These are phyloP conservation scores for Adelphocoris suturalis DNA, from an alignment of 2,888 invertebrate genomes.

Conservation along the genomic window DNA sequence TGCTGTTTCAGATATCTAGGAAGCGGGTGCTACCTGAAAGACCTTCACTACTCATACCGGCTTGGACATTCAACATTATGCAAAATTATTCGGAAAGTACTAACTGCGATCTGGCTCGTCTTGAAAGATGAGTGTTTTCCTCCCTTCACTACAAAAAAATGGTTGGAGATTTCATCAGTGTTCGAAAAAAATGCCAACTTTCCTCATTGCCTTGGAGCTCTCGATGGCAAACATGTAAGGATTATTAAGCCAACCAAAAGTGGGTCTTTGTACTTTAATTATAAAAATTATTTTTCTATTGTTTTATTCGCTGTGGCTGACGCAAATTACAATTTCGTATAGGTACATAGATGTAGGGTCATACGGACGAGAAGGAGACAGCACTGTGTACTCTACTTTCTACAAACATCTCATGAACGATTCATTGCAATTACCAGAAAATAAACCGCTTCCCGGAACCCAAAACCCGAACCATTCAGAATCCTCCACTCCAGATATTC, in stretches of 20 bases:
- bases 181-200: too few species aligned
- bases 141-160: conserved; percentile 70
- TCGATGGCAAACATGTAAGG: conserved; percentile 45
- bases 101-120: conserved; percentile 45
- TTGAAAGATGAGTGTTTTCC: conserved; percentile 69
- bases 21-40: too few species aligned
- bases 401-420: too few species aligned
- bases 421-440: too few species aligned
- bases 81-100: conserved; percentile 64
- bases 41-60: too few species aligned
- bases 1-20: conserved; percentile 66
- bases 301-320: conserved; percentile 37
- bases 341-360: conserved; percentile 73
- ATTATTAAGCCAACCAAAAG: not conserved
- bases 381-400: too few species aligned
- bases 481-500: too few species aligned
- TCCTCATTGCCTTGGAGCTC: too few species aligned
- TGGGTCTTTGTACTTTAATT: conserved; percentile 48
- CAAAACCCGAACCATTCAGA: too few species aligned
- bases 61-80: too few species aligned
- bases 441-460: too few species aligned
- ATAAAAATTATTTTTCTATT: conserved; percentile 44
- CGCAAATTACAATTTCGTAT: conserved; percentile 11
- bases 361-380: too few species aligned
- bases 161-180: conserved; percentile 71